Percentiles rank a stretch among this genome's conserved stretches.
phyloP scores from a whole-genome alignment of 92 coral and sea anemone genomes.

The Montipora capitata region DNA sequence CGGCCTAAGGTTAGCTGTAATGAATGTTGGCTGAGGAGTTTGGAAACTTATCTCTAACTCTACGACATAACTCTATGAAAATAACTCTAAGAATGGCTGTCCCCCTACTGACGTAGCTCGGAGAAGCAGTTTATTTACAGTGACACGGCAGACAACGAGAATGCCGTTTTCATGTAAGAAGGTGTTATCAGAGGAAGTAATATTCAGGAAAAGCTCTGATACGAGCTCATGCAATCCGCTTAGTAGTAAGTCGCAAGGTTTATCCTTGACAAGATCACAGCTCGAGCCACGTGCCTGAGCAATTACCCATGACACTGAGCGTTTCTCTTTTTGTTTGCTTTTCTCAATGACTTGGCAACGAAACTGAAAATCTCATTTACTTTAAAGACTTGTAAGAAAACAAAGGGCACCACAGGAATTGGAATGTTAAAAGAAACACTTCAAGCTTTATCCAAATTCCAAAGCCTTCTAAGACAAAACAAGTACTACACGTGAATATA shows the following conservation, averaged over 20 bases:
- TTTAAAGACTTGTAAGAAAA: background rate
- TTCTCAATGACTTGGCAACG: background rate
- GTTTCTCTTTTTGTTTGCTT: background rate
- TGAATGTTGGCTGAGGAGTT: no score
- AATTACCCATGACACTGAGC: slow-evolving; percentile 4
- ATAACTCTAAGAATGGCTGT: no score
- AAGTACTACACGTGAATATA: background rate
- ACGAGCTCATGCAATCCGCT: slow-evolving; percentile 4
- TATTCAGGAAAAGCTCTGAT: slow-evolving; percentile 6
- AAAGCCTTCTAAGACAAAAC: background rate
- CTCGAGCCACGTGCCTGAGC: slow-evolving; percentile 31
- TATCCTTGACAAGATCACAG: background rate
- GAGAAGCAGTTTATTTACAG: background rate
- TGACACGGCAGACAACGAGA: background rate
- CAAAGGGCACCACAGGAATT: background rate
- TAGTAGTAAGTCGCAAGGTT: slow-evolving; percentile 2
- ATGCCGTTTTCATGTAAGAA: background rate
- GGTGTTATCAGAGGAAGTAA: background rate
- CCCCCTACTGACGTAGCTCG: no score
- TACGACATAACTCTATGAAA: no score
- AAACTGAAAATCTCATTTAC: background rate
- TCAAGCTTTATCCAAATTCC: background rate
- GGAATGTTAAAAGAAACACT: background rate
- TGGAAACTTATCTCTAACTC: no score
- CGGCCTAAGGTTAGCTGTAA: no score